Percentiles rank a stretch among this genome's conserved stretches.
Conservation (phyloP, 2,888 invertebrate genomes). For the Cerastis leucographa region DNA sequence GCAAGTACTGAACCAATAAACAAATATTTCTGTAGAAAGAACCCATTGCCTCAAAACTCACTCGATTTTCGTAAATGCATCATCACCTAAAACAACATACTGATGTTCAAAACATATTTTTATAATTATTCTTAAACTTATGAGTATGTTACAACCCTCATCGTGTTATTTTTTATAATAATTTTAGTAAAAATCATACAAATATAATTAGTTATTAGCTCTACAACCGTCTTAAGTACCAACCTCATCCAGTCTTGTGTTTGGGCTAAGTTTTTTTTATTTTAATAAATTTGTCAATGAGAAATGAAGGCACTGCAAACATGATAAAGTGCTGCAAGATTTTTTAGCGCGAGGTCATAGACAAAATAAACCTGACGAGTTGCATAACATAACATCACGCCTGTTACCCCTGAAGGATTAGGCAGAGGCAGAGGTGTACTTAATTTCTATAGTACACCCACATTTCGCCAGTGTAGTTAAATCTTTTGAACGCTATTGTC, state of each 20-base stretch:
- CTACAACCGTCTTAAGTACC: slow-evolving; percentile 70
- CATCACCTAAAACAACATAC: slow-evolving; percentile 44
- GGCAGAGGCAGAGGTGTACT: no score
- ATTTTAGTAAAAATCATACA: slow-evolving; percentile 49
- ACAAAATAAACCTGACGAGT: background rate
- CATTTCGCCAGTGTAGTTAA: no score
- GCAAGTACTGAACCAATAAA: slow-evolving; percentile 29
- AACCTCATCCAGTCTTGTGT: slow-evolving; percentile 75
- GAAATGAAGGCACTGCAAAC: slow-evolving; percentile 68
- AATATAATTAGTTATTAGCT: slow-evolving; percentile 45
- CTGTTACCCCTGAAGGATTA: no score
- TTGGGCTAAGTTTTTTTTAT: slow-evolving; percentile 42
- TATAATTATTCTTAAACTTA: slow-evolving; percentile 65
- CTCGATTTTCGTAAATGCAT: slow-evolving; percentile 70
- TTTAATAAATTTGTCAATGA: slow-evolving; percentile 46
- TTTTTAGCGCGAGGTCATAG: background rate
- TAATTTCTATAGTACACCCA: no score
- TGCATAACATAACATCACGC: no score
- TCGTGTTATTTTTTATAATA: slow-evolving; percentile 48
- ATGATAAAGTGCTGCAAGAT: slow-evolving; percentile 9
- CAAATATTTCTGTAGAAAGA: background rate
- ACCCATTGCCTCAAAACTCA: slow-evolving; percentile 45
- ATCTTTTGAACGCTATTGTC: no score
- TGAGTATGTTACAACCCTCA: slow-evolving; percentile 70
- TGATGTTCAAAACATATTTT: slow-evolving; percentile 57